These are phyloP conservation scores for Chelidonichthys spinosus DNA, from an alignment of 2,797 vertebrate species.

Conservation along the genomic window DNA sequence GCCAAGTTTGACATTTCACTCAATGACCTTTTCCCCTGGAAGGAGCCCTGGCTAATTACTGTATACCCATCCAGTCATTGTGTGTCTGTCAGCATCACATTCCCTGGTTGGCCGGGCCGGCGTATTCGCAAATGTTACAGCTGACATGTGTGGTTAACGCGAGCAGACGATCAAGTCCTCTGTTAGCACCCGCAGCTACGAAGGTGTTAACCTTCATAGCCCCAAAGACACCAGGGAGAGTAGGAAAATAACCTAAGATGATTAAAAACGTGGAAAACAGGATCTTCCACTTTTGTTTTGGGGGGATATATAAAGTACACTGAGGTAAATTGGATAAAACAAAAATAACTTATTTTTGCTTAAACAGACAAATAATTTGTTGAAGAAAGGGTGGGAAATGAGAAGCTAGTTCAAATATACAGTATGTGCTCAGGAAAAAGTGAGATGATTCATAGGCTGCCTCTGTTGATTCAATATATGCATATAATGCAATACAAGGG, in stretches of 20 bases:
- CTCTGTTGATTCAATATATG: conserved; percentile 73
- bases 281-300: not conserved
- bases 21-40: conserved; percentile 67
- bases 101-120: conserved; percentile 37
- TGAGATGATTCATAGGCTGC: conserved; percentile 70
- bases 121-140: conserved; percentile 34
- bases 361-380: conserved; percentile 9
- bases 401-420: conserved; percentile 34
- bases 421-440: conserved; percentile 67
- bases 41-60: conserved; percentile 67
- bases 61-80: conserved; percentile 67
- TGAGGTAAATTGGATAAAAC: not conserved
- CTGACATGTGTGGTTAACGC: conserved; percentile 46
- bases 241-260: not conserved
- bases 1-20: conserved; percentile 73
- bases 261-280: not conserved
- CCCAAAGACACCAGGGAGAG: not conserved
- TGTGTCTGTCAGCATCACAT: conserved; percentile 58
- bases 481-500: conserved; percentile 74
- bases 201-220: not conserved
- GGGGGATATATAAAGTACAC: not conserved
- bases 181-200: conserved; percentile 17
- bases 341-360: not conserved
- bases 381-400: not conserved
- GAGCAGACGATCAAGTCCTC: conserved; percentile 14